Percentiles rank a stretch among this genome's conserved stretches.
These are phyloP conservation scores for Ascaphus truei DNA, from an alignment of 2,113 vertebrate species.

Conservation along the genomic window DNA sequence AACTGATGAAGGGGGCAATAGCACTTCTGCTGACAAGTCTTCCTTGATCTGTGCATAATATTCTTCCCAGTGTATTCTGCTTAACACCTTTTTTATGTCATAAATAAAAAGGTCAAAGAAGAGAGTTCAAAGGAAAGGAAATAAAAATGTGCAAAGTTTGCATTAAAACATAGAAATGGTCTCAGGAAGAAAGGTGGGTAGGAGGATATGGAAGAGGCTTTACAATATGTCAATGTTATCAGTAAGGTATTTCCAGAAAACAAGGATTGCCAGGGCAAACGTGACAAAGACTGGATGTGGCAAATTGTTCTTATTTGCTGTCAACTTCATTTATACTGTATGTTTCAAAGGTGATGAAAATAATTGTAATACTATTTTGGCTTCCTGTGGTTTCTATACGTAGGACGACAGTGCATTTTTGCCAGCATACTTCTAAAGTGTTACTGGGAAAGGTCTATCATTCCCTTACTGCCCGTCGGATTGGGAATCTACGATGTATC, in stretches of 20 bases:
- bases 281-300: too few relatives aligned
- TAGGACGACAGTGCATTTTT: too few relatives aligned
- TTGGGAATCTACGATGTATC: too few relatives aligned
- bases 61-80: background rate
- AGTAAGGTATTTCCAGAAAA: background rate
- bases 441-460: too few relatives aligned
- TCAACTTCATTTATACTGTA: too few relatives aligned
- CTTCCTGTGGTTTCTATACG: too few relatives aligned
- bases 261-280: background rate
- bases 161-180: background rate
- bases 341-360: too few relatives aligned
- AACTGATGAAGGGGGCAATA: background rate
- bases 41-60: background rate
- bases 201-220: background rate
- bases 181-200: background rate
- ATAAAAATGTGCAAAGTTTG: background rate
- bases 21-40: background rate
- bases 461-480: too few relatives aligned
- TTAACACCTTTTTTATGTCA: background rate
- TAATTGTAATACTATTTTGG: too few relatives aligned
- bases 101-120: background rate
- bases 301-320: too few relatives aligned
- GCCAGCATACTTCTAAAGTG: too few relatives aligned
- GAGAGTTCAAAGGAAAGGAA: background rate
- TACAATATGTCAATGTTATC: background rate